Conservation (phyloP, 2,888 invertebrate genomes). For the Dynastes hyllus region DNA sequence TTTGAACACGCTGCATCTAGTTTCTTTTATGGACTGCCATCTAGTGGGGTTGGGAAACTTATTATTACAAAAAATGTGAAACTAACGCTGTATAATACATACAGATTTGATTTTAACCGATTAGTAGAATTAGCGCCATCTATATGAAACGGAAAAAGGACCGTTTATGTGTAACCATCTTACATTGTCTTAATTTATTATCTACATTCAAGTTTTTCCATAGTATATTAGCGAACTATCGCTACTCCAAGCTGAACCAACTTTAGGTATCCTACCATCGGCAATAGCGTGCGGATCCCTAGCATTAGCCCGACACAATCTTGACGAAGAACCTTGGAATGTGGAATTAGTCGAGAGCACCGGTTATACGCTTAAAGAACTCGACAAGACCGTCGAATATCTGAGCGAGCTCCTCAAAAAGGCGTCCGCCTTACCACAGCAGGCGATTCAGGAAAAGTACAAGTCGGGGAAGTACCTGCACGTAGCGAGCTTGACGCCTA, state of each 20-base stretch:
- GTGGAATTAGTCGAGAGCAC: conserved; percentile 77
- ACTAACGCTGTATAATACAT: too few species aligned
- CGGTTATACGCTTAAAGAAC: conserved; percentile 79
- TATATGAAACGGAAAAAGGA: too few species aligned
- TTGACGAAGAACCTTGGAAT: conserved; percentile 79
- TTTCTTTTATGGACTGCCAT: too few species aligned
- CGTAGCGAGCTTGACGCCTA: conserved; percentile 60
- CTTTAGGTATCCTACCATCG: conserved; percentile 87
- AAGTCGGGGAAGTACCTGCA: conserved; percentile 79
- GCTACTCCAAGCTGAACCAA: conserved; percentile 90
- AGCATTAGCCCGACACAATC: conserved; percentile 85
- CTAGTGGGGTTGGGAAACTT: too few species aligned
- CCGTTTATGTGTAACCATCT: too few species aligned
- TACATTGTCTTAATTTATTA: too few species aligned
- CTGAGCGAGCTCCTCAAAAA: conserved; percentile 82
- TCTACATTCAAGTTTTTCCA: too few species aligned
- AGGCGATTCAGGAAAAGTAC: conserved; percentile 93
- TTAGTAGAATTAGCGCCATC: too few species aligned
- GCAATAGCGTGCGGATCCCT: conserved; percentile 86
- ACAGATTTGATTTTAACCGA: too few species aligned
- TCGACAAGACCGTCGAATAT: conserved; percentile 80
- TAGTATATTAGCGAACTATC: conserved; percentile 91
- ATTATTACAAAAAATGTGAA: too few species aligned
- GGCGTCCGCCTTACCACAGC: conserved; percentile 81
- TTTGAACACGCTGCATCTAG: too few species aligned